Evolutionary conservation across 1,140 invertebrate species (phyloP).

Genomic region (Archivesica marissinica): DNA sequence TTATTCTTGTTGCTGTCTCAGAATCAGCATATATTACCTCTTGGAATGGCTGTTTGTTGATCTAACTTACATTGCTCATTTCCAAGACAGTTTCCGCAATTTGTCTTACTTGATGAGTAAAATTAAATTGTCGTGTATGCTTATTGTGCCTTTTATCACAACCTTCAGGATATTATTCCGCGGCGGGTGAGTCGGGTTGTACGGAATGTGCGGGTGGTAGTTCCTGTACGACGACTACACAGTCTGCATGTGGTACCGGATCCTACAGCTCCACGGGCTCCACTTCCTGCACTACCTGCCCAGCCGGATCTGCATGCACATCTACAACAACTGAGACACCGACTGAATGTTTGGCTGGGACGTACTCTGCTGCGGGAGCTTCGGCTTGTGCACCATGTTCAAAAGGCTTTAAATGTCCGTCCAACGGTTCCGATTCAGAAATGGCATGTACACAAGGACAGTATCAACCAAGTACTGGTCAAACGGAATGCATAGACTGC

Average conservation of each 20-base stretch:
- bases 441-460: slow-evolving; percentile 72
- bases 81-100: too few relatives aligned
- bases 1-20: too few relatives aligned
- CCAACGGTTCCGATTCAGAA: slow-evolving; percentile 68
- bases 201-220: slow-evolving; percentile 74
- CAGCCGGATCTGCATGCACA: slow-evolving; percentile 73
- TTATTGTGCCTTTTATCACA: too few relatives aligned
- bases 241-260: slow-evolving; percentile 70
- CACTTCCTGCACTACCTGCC: slow-evolving; percentile 73
- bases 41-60: too few relatives aligned
- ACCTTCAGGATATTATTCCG: slow-evolving; percentile 71
- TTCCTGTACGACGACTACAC: slow-evolving; percentile 72
- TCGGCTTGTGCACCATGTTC: slow-evolving; percentile 71
- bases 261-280: slow-evolving; percentile 73
- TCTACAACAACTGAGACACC: slow-evolving; percentile 63
- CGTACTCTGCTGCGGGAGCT: slow-evolving; percentile 70
- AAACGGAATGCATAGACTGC: slow-evolving; percentile 72
- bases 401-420: slow-evolving; percentile 72
- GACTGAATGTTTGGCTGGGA: slow-evolving; percentile 71
- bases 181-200: slow-evolving; percentile 67
- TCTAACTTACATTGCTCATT: too few relatives aligned
- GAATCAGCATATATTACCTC: too few relatives aligned
- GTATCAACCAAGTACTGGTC: slow-evolving; percentile 74
- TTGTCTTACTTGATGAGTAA: background rate
- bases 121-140: too few relatives aligned